Percentiles rank a stretch among this genome's conserved stretches.
Evolutionary conservation across 2,888 invertebrate genomes (phyloP).

Genomic region (Parapristionchus giblindavisi): DNA sequence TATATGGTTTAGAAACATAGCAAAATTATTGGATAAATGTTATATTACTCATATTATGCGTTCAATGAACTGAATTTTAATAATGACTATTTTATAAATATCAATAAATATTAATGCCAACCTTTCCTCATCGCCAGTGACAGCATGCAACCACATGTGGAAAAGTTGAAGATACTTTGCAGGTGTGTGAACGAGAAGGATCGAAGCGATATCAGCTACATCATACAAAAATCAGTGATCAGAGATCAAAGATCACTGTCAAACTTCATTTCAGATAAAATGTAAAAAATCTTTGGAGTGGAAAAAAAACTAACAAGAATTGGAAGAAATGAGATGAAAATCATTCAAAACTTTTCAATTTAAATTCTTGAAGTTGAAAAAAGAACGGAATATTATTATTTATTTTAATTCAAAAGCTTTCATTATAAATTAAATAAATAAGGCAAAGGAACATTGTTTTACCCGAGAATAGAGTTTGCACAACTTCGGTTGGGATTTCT

Average conservation of each 20-base stretch:
- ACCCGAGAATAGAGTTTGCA: background rate
- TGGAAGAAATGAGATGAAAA: too few species aligned
- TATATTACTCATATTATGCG: too few species aligned
- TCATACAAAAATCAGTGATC: background rate
- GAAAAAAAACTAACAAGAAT: too few species aligned
- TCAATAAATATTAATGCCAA: background rate
- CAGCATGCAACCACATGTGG: conserved; percentile 8
- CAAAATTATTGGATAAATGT: too few species aligned
- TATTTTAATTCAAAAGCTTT: too few species aligned
- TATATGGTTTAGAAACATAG: background rate
- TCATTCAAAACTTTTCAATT: background rate
- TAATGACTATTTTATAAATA: background rate
- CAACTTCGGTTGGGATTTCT: conserved; percentile 17
- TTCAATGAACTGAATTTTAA: background rate
- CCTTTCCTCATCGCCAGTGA: conserved; percentile 17
- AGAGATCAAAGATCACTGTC: conserved; percentile 15
- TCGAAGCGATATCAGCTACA: background rate
- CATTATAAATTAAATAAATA: too few species aligned
- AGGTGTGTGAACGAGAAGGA: conserved; percentile 3
- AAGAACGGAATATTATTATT: too few species aligned
- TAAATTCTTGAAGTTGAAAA: too few species aligned
- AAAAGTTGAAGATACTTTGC: conserved; percentile 12
- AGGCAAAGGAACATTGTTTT: too few species aligned
- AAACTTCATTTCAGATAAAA: background rate
- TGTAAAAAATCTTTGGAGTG: too few species aligned